Evolutionary conservation across 1,140 invertebrate species (phyloP), one percentile per base, ranked within the genome.

Genomic region (Ostrea edulis): DNA sequence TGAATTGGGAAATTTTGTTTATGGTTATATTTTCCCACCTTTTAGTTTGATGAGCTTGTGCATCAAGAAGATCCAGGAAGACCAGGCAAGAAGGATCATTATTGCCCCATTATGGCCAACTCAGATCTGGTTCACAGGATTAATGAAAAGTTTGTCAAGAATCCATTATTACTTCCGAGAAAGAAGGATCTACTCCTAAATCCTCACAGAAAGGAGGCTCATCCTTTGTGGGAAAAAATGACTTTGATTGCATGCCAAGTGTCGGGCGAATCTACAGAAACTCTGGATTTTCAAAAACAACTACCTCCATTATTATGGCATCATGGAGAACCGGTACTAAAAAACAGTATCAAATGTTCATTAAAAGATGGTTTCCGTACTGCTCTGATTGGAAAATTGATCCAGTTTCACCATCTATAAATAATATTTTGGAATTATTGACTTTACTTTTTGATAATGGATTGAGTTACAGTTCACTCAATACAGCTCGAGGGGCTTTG

Each of bases 401-500:
- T 89, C 25, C 25, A 17, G 58, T 87, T 85, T 52, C 52, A 82
- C 65, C 86, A 53, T 54, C 81, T 89, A n/a, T 82, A 87, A 81
- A 87, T 35, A 9, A 55, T 20, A 53, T 87, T 11, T 54, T 87
- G 9, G 86, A 88, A 11, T 90, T 86, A 84, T 84, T 89, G 2
- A 86, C 84, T 17, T 17, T 22, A 17, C 65, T 84, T 3, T 90
- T 84, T 88, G 7, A 87, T 11, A 51, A n/a, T n/a, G 84, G 84
- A 11, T 53, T 87, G 0, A 55, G 86, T n/a, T 90, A 88, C 51
- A 85, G 81, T 68, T 51, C 86, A 29, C 14, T 89, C 22, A 89
- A 90, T 54, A 89, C 86, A 52, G 88, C 88, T 51, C 8, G 88
- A 52, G 44, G 58, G n/a, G 89, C 87, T 7, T 68, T 88, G 7